A percentile compares a stretch with the other conserved stretches of the same genome.
These are phyloP conservation scores for Pygmarrhopalites habei DNA, from an alignment of 1,140 invertebrate genomes.

Conservation along the genomic window DNA sequence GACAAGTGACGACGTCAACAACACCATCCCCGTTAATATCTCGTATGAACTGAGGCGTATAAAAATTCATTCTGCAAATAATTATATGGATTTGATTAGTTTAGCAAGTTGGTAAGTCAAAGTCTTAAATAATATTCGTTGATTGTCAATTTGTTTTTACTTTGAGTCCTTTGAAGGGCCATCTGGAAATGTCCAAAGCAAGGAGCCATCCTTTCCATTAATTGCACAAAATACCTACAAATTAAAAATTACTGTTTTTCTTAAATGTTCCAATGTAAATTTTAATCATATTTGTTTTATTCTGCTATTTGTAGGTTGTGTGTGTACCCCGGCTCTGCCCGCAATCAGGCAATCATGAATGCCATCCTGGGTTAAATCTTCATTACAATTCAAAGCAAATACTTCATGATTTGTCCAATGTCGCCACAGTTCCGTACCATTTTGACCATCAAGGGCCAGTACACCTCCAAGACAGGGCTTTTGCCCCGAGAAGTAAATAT, in stretches of 20 bases:
- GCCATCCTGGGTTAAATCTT: slow-evolving; percentile 63
- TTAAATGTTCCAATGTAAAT: too few species aligned
- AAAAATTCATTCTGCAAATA: slow-evolving; percentile 52
- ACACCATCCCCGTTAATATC: slow-evolving; percentile 67
- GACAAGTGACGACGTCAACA: slow-evolving; percentile 63
- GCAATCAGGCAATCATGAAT: slow-evolving; percentile 65
- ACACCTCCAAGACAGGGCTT: slow-evolving; percentile 66
- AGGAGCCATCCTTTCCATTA: slow-evolving; percentile 57
- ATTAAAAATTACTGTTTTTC: neutral
- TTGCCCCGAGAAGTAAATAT: slow-evolving; percentile 57
- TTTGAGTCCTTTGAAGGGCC: slow-evolving; percentile 44
- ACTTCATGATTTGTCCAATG: slow-evolving; percentile 66
- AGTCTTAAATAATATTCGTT: too few species aligned
- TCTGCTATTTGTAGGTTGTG: too few species aligned
- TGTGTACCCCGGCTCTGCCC: slow-evolving; percentile 64
- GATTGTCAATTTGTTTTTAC: too few species aligned
- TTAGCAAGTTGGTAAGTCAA: too few species aligned
- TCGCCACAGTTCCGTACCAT: slow-evolving; percentile 66
- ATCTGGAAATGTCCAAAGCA: slow-evolving; percentile 58
- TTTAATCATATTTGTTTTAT: neutral
- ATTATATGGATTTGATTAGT: too few species aligned
- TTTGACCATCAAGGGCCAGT: slow-evolving; percentile 64
- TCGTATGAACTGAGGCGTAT: slow-evolving; percentile 60
- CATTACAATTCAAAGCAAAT: slow-evolving; percentile 64
- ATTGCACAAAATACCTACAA: slow-evolving; percentile 58